phyloP scores from a whole-genome alignment of 2,797 vertebrate species.

The Sebastes vulpes region DNA sequence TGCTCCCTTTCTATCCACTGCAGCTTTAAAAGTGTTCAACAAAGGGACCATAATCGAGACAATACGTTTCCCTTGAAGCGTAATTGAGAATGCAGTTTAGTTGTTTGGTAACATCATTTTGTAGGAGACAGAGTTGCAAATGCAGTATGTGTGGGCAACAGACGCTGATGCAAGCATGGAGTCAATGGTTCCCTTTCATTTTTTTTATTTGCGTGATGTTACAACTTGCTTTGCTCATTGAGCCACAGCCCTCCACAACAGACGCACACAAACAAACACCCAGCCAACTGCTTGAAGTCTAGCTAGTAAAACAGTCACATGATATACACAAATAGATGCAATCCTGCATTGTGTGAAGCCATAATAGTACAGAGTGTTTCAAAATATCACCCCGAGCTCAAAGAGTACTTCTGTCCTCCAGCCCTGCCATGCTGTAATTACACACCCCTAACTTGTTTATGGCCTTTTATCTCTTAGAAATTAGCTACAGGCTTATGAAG shows the following conservation, averaged over 20 bases:
- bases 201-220: background rate
- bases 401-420: background rate
- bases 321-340: conserved; percentile 25
- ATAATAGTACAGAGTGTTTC: conserved; percentile 39
- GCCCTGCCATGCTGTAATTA: conserved; percentile 21
- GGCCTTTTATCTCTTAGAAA: conserved; percentile 31
- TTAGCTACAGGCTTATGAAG: conserved; percentile 19
- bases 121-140: background rate
- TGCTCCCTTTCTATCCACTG: too few species aligned
- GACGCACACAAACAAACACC: conserved; percentile 27
- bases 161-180: background rate
- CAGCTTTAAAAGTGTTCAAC: too few species aligned
- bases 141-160: background rate
- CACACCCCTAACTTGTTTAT: conserved; percentile 26
- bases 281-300: conserved; percentile 8
- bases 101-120: too few species aligned
- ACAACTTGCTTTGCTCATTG: background rate
- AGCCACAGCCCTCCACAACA: conserved; percentile 24
- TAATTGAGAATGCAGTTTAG: too few species aligned
- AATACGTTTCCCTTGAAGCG: fast-evolving
- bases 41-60: too few species aligned
- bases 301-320: conserved; percentile 44
- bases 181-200: background rate
- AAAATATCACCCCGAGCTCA: conserved; percentile 25
- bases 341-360: conserved; percentile 25